These are phyloP conservation scores for Osmerus eperlanus DNA, from an alignment of 2,113 vertebrate species.

Conservation along the genomic window DNA sequence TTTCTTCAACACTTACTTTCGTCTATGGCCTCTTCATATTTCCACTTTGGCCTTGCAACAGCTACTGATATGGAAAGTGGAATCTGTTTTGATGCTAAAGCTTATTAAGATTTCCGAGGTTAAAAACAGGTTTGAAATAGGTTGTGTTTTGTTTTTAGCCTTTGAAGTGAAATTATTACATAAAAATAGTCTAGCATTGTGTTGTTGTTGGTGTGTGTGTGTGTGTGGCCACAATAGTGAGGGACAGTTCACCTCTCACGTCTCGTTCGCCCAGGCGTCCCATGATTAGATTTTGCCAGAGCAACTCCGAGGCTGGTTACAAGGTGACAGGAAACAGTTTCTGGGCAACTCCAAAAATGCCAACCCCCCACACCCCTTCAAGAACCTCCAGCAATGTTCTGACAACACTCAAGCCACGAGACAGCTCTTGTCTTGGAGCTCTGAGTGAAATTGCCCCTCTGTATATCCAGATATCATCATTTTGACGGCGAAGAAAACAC, in stretches of 20 bases:
- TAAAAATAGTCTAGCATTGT: neutral
- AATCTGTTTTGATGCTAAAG: too few species aligned
- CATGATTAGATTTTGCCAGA: constrained; percentile 29
- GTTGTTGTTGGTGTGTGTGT: constrained; percentile 12
- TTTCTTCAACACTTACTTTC: neutral
- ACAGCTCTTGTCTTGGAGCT: constrained; percentile 38
- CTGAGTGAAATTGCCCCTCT: constrained; percentile 5
- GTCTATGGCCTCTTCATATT: neutral
- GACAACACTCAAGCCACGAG: constrained; percentile 27
- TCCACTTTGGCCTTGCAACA: neutral
- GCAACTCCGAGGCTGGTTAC: constrained; percentile 3
- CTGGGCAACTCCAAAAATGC: constrained; percentile 32
- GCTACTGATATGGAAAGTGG: neutral
- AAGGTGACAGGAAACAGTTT: constrained; percentile 36
- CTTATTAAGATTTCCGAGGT: too few species aligned
- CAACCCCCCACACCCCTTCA: neutral
- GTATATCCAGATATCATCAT: constrained; percentile 12
- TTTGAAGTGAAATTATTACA: too few species aligned
- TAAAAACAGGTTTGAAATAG: too few species aligned
- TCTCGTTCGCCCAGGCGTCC: constrained; percentile 22
- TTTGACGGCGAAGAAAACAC: constrained; percentile 39
- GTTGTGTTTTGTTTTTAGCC: too few species aligned
- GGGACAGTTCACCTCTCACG: neutral
- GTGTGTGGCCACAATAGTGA: constrained; percentile 1
- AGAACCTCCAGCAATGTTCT: constrained; percentile 12